phyloP scores from a whole-genome alignment of 1,140 invertebrate species.

The Eupeodes corollae region DNA sequence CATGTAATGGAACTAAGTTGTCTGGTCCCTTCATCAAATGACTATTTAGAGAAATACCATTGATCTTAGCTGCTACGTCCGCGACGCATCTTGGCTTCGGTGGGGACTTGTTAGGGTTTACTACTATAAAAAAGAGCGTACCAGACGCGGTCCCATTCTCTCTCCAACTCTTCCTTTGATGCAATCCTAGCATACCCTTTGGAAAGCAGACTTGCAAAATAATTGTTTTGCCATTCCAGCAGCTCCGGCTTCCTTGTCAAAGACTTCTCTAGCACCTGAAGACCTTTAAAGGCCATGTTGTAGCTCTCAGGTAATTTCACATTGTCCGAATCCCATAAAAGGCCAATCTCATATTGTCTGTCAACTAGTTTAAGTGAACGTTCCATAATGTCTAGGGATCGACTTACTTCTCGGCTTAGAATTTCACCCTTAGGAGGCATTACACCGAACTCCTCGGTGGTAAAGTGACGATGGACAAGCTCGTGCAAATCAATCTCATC shows the following conservation, averaged over 20 bases:
- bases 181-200: not conserved
- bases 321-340: slow-evolving; percentile 6
- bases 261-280: not conserved
- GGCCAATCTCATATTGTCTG: not conserved
- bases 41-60: not conserved
- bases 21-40: not conserved
- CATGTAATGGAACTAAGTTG: not conserved
- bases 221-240: not conserved
- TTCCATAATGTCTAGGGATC: too few relatives aligned
- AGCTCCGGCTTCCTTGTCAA: not conserved
- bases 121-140: slow-evolving; percentile 19
- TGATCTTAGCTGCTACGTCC: slow-evolving; percentile 14
- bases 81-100: slow-evolving; percentile 14
- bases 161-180: not conserved
- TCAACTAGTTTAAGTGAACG: not conserved
- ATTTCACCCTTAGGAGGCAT: too few relatives aligned
- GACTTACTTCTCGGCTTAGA: too few relatives aligned
- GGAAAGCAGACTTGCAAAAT: not conserved
- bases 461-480: too few relatives aligned
- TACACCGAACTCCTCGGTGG: too few relatives aligned
- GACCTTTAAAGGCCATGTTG: not conserved
- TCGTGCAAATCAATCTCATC: too few relatives aligned
- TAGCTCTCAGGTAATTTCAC: slow-evolving; percentile 1
- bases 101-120: slow-evolving; percentile 13
- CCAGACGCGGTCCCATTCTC: slow-evolving; percentile 2